Base-by-base conservation (phyloP, 2,888 invertebrate genomes). In the Aethes cnicana region DNA sequence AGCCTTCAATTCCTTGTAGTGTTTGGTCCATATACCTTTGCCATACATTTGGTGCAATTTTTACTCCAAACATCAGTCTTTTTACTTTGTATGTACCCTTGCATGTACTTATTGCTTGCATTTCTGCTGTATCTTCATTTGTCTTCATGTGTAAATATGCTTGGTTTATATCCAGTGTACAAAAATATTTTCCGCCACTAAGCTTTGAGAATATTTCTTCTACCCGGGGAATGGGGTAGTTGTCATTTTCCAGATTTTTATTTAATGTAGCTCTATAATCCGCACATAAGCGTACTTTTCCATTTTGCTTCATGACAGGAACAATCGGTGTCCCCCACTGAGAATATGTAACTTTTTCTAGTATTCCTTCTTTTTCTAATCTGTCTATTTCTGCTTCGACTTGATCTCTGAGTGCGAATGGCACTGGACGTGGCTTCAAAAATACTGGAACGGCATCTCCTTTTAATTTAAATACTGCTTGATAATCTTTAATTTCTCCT, bases 11-110 rank as follows among this genome's bases (percentile, higher is more conserved):
- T 23, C 61, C 63, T 21, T 57, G 58, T 16, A 72, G 54, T 9
- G 64, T 44, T 43, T 66, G 61, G 23, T 72, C 72, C 68, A 74
- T 72, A 43, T 59, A 66, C 1, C 63, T 53, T 56, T 72, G 69
- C 61, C 68, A 71, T 0, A 60, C 33, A 30, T 46, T 58, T 28
- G 70, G 69, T 9, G 67, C 65, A 2, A 58, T 52, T 54, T 68
- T 63, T 0, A 71, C 59, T 16, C 68, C 68, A 47, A 68, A 72
- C 63, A 66, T 67, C 5, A 70, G 41, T 37, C 69, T 52, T 12
- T 66, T 64, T 7, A 68, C 66, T 42, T 62, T 72, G 50, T 61
- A 75, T 2, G 60, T 53, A 0, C 65, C 66, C 54, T 63, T 65
- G 53, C 63, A 62, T 30, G 69, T 67, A 56, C 63, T 67, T 23